Evolutionary conservation across 2,888 invertebrate species (phyloP).

Genomic region (Enoplolaimus lenunculus): DNA sequence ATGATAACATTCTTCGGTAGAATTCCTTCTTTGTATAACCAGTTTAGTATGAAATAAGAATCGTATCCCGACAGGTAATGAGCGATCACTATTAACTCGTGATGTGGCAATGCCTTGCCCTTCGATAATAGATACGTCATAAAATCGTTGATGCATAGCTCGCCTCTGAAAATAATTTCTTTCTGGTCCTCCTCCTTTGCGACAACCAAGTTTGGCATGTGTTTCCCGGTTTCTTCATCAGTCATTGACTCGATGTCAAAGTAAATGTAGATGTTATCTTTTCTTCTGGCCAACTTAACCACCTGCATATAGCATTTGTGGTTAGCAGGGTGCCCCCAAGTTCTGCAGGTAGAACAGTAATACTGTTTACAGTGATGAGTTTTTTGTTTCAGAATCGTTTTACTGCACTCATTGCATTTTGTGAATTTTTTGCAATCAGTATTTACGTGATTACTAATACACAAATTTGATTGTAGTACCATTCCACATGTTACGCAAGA

Average conservation of each 20-base stretch:
- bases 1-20: slow-evolving; percentile 12
- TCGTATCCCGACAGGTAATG: slow-evolving; percentile 11
- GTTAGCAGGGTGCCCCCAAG: background rate
- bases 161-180: background rate
- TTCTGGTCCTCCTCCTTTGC: background rate
- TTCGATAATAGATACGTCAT: background rate
- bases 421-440: background rate
- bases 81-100: background rate
- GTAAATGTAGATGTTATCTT: background rate
- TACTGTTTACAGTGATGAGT: background rate
- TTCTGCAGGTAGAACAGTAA: background rate
- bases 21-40: background rate
- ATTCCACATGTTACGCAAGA: background rate
- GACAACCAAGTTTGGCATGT: slow-evolving; percentile 10
- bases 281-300: background rate
- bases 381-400: background rate
- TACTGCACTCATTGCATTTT: background rate
- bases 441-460: background rate
- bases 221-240: background rate
- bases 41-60: background rate
- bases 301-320: background rate
- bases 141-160: background rate
- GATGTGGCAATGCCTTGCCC: background rate
- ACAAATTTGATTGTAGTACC: background rate
- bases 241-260: slow-evolving; percentile 16